Conservation (phyloP, 64 coral and sea anemone species). For the Pocillopora damicornis region DNA sequence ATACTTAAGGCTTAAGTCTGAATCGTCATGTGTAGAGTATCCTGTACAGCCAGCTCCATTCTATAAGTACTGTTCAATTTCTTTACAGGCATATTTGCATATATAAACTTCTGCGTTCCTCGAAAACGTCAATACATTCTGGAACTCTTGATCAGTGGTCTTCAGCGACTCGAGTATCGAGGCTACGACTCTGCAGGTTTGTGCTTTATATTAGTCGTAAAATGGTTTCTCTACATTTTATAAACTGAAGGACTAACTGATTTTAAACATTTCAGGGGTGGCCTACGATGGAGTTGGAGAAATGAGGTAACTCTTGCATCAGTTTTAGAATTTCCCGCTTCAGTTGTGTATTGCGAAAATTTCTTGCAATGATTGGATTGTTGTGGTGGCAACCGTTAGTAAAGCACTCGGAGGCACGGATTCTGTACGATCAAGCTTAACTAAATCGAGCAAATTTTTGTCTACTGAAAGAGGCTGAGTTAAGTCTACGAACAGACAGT, state of each 20-base stretch:
- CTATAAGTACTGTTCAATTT: neutral
- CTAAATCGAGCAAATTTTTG: too few relatives aligned
- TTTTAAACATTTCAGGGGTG: constrained; percentile 60
- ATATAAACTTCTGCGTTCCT: constrained; percentile 96
- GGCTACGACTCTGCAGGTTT: constrained; percentile 97
- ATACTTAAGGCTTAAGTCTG: neutral
- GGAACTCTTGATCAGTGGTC: constrained; percentile 86
- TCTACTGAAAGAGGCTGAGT: too few relatives aligned
- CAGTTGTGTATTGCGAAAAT: neutral
- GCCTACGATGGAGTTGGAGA: constrained; percentile 64
- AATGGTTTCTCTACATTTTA: neutral
- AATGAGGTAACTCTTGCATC: constrained; percentile 57
- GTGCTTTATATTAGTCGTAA: neutral
- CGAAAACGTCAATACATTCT: constrained; percentile 90
- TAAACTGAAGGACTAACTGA: neutral
- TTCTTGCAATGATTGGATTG: neutral
- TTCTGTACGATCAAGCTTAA: too few relatives aligned
- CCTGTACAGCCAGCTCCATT: neutral
- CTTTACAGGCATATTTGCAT: constrained; percentile 91
- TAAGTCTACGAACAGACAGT: neutral
- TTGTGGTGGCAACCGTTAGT: too few relatives aligned
- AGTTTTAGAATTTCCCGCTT: neutral
- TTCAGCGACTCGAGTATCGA: constrained; percentile 89
- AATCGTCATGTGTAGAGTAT: neutral
- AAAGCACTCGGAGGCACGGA: too few relatives aligned